Evolutionary conservation across 2,113 vertebrate genomes (phyloP).

Genomic region (Silurus meridionalis): DNA sequence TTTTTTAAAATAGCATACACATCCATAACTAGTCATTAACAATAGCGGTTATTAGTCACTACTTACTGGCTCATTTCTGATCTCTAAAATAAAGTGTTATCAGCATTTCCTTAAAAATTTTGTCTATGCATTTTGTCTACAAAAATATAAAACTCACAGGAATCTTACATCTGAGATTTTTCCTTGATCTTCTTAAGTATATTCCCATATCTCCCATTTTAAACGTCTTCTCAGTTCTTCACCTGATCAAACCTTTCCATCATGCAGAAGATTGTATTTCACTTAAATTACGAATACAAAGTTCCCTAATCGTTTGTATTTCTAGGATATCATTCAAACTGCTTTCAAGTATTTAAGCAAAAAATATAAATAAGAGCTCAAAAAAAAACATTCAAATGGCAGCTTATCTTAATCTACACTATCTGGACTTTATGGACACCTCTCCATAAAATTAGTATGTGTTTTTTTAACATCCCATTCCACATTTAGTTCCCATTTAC

Average conservation of each 20-base stretch:
- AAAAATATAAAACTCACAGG: background rate
- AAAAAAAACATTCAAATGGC: background rate
- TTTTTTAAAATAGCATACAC: no score
- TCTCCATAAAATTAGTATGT: no score
- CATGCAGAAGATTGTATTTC: background rate
- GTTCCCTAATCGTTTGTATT: background rate
- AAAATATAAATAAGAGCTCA: background rate
- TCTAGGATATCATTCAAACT: background rate
- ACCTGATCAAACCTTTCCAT: background rate
- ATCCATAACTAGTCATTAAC: no score
- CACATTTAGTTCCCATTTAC: no score
- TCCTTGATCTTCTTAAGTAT: background rate
- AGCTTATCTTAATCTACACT: background rate
- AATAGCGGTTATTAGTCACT: no score
- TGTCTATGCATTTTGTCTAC: background rate
- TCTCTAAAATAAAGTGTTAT: no score
- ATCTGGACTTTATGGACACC: no score
- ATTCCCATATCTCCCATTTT: background rate
- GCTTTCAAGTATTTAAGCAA: background rate
- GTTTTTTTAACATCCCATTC: no score
- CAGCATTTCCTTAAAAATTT: background rate
- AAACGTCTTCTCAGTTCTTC: background rate
- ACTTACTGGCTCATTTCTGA: no score
- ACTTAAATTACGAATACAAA: background rate
- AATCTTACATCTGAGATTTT: background rate